A percentile compares a stretch with the other conserved stretches of the same genome.
Conservation (phyloP, 2,888 invertebrate genomes). For the Schizaphis graminum region DNA sequence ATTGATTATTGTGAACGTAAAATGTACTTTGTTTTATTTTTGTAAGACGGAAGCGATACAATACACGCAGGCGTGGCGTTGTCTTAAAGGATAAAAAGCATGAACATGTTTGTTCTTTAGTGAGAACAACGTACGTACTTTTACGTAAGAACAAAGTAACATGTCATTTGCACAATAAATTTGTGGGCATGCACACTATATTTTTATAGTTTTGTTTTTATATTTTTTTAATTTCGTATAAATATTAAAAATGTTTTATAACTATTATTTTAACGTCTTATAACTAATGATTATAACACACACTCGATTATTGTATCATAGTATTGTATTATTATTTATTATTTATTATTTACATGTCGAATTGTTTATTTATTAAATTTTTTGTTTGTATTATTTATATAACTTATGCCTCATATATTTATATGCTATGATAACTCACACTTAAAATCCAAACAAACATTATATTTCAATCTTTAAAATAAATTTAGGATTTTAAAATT, state of each 20-base stretch:
- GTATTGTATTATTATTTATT: not conserved
- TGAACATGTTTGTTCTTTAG: not conserved
- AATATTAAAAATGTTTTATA: not conserved
- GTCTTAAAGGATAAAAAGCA: not conserved
- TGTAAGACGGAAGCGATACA: not conserved
- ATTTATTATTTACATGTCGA: too few species aligned
- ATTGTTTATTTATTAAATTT: not conserved
- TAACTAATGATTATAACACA: not conserved
- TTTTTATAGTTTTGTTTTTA: not conserved
- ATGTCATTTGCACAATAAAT: not conserved
- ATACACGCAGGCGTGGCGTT: not conserved
- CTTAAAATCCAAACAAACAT: not conserved
- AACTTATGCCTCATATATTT: too few species aligned
- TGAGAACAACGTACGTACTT: too few species aligned
- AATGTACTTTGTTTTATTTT: not conserved
- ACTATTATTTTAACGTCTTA: not conserved
- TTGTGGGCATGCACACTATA: not conserved
- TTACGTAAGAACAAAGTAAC: not conserved
- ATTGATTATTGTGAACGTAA: not conserved
- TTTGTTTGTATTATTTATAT: not conserved
- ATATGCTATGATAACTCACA: not conserved
- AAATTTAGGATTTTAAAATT: not conserved
- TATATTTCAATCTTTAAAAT: not conserved
- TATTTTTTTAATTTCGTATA: not conserved
- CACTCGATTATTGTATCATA: not conserved